Percentiles rank a stretch among this genome's conserved stretches.
These are phyloP conservation scores for Ammodytes dubius DNA, from an alignment of 2,113 vertebrate species.

Conservation along the genomic window DNA sequence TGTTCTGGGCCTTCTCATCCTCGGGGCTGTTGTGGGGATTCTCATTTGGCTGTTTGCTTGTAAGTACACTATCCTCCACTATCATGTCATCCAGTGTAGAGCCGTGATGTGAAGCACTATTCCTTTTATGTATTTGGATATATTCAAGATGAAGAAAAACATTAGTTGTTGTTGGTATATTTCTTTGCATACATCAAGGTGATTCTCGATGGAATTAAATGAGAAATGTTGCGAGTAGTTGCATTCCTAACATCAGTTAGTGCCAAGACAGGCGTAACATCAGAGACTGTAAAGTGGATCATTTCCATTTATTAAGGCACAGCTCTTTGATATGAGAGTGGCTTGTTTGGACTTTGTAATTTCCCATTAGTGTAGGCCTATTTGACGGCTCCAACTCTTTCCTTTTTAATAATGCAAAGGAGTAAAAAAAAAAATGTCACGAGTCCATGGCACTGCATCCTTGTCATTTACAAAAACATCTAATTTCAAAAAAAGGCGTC, in stretches of 20 bases:
- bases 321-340: conserved; percentile 60
- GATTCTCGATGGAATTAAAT: conserved; percentile 33
- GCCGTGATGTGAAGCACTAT: background rate
- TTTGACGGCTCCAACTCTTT: conserved; percentile 61
- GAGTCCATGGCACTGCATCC: conserved; percentile 43
- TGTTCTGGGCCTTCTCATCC: conserved; percentile 65
- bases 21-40: conserved; percentile 72
- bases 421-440: conserved; percentile 52
- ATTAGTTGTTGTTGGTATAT: background rate
- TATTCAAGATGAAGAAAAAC: background rate
- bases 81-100: background rate
- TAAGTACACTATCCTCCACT: conserved; percentile 55
- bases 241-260: conserved; percentile 16
- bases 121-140: conserved; percentile 11
- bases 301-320: conserved; percentile 57
- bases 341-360: conserved; percentile 70
- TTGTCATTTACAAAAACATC: conserved; percentile 49
- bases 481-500: conserved; percentile 54
- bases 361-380: conserved; percentile 66
- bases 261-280: conserved; percentile 42
- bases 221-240: conserved; percentile 37
- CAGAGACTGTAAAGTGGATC: conserved; percentile 43
- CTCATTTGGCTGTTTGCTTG: conserved; percentile 84
- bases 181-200: conserved; percentile 25
- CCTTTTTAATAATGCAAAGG: conserved; percentile 63